These are phyloP conservation scores for Mallateleia sp. DNA, from an alignment of 2,888 invertebrate genomes.

Conservation along the genomic window DNA sequence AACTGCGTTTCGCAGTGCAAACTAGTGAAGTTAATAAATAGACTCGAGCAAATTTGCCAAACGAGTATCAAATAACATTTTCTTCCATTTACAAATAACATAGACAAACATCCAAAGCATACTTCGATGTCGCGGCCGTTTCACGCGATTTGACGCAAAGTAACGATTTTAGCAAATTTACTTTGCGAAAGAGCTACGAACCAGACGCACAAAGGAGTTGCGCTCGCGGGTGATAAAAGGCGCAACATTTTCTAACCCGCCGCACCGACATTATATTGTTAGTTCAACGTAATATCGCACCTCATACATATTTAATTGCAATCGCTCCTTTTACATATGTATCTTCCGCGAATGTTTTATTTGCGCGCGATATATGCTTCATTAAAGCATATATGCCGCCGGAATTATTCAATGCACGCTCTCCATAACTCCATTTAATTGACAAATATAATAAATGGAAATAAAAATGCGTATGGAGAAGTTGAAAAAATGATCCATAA, in stretches of 20 bases:
- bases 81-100: constrained; percentile 15
- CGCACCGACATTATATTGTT: neutral
- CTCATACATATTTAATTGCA: constrained; percentile 46
- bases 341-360: neutral
- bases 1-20: no score
- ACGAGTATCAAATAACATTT: no score
- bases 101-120: constrained; percentile 2
- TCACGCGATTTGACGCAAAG: neutral
- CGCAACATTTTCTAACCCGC: constrained; percentile 17
- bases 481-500: no score
- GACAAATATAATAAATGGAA: neutral
- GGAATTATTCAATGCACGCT: neutral
- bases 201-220: neutral
- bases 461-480: no score
- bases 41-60: no score
- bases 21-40: no score
- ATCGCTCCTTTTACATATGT: constrained; percentile 1
- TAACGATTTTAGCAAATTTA: constrained; percentile 26
- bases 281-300: constrained; percentile 10
- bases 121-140: neutral
- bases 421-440: neutral
- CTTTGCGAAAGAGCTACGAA: constrained; percentile 2
- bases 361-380: neutral
- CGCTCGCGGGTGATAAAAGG: constrained; percentile 9
- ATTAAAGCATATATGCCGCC: neutral